These are phyloP conservation scores for Trissolcus japonicus DNA, from an alignment of 2,888 invertebrate genomes.

Conservation along the genomic window DNA sequence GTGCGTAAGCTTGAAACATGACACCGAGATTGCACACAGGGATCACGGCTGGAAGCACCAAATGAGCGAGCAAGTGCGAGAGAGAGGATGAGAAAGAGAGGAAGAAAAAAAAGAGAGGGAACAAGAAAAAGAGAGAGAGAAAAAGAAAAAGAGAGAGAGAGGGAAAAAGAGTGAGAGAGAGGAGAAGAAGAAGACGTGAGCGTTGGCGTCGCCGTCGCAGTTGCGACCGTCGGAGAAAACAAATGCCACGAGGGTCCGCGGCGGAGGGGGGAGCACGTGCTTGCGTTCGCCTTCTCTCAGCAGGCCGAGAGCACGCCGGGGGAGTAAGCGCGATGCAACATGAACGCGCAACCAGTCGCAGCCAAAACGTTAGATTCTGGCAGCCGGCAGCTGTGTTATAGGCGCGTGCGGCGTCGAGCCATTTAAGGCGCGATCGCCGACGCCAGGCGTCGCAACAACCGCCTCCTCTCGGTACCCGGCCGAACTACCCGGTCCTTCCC, in stretches of 20 bases:
- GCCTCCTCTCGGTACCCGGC: slow-evolving; percentile 59
- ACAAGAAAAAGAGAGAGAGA: background rate
- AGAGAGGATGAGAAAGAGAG: slow-evolving; percentile 40
- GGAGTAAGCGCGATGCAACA: background rate
- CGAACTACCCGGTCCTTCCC: slow-evolving; percentile 46
- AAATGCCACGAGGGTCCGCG: slow-evolving; percentile 9
- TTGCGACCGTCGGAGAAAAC: slow-evolving; percentile 21
- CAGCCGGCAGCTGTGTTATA: slow-evolving; percentile 67
- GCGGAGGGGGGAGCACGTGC: slow-evolving; percentile 19
- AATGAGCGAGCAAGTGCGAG: slow-evolving; percentile 13
- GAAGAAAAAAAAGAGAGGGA: background rate
- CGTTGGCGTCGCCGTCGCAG: slow-evolving; percentile 6
- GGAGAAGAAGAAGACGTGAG: background rate
- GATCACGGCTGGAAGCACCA: slow-evolving; percentile 50
- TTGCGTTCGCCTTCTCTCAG: slow-evolving; percentile 16
- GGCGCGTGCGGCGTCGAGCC: slow-evolving; percentile 77
- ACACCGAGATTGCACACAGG: slow-evolving; percentile 62
- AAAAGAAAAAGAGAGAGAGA: slow-evolving; percentile 28
- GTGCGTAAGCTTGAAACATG: slow-evolving; percentile 66
- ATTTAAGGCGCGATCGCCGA: slow-evolving; percentile 76
- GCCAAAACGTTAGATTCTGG: slow-evolving; percentile 60
- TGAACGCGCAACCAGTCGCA: slow-evolving; percentile 1
- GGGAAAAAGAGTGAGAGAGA: no score
- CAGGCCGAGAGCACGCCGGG: background rate
- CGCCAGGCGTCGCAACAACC: slow-evolving; percentile 74